A percentile compares a stretch with the other conserved stretches of the same genome.
Conservation (phyloP, 1,140 invertebrate species). For the Xylocopa sonorina region DNA sequence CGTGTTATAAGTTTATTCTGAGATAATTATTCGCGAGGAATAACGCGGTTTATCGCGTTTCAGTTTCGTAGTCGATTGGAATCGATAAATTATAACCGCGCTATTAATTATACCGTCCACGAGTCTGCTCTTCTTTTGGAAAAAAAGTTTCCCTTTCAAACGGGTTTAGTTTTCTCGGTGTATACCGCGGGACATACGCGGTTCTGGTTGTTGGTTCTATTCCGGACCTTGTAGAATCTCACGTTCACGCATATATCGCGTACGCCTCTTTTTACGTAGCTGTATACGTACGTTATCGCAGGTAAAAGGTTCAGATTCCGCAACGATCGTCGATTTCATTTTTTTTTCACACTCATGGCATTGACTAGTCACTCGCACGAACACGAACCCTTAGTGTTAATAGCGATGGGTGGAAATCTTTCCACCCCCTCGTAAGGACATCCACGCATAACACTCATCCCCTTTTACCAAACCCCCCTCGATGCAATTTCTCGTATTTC, state of each 20-base stretch:
- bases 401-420: no score
- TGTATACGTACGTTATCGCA: neutral
- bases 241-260: neutral
- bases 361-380: no score
- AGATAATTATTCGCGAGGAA: neutral
- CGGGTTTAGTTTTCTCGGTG: neutral
- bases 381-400: no score
- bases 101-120: conserved; percentile 11
- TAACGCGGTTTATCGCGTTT: neutral
- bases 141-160: conserved; percentile 16
- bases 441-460: neutral
- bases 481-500: neutral
- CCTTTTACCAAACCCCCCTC: neutral
- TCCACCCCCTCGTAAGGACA: no score
- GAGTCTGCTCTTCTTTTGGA: neutral
- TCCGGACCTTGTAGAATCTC: neutral
- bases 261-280: neutral
- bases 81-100: conserved; percentile 29
- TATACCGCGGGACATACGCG: neutral
- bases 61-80: neutral
- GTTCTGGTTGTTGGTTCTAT: conserved; percentile 1
- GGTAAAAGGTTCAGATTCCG: conserved; percentile 2
- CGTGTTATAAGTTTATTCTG: neutral
- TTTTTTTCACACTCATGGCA: neutral
- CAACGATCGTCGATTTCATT: neutral